Conservation (phyloP, 2,888 invertebrate genomes). For the Tetanocera ferruginea region DNA sequence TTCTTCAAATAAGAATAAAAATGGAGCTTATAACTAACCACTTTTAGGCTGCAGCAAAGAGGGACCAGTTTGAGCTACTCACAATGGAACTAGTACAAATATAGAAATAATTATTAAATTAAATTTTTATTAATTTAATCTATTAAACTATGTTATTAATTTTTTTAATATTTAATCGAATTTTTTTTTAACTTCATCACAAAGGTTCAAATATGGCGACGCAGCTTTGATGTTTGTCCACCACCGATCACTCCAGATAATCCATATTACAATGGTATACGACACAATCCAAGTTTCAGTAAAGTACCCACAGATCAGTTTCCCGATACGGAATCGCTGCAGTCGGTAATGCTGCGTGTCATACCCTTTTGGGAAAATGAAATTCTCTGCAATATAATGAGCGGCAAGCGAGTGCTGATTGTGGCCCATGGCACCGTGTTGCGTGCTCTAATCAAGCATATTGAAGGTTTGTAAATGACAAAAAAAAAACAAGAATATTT, state of each 20-base stretch:
- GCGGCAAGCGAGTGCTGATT: conserved; percentile 83
- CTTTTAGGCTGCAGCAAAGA: too few relatives aligned
- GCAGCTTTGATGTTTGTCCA: conserved; percentile 86
- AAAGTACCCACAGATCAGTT: conserved; percentile 80
- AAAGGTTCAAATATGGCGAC: conserved; percentile 86
- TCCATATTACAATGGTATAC: conserved; percentile 81
- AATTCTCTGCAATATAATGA: conserved; percentile 78
- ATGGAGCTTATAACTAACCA: too few relatives aligned
- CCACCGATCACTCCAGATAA: conserved; percentile 84
- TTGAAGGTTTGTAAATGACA: conserved; percentile 74
- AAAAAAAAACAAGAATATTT: not conserved
- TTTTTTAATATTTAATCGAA: too few relatives aligned
- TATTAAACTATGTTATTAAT: too few relatives aligned
- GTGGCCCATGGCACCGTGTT: conserved; percentile 91
- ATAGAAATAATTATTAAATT: too few relatives aligned
- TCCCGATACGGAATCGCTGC: conserved; percentile 86
- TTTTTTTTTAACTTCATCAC: not conserved
- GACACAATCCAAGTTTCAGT: conserved; percentile 82
- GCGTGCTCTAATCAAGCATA: conserved; percentile 87
- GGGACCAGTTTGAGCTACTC: too few relatives aligned
- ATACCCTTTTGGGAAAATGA: conserved; percentile 89
- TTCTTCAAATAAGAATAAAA: too few relatives aligned
- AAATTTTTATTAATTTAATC: too few relatives aligned
- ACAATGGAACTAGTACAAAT: too few relatives aligned
- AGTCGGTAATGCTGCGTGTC: conserved; percentile 84